Evolutionary conservation across 2,113 vertebrate genomes (phyloP).

Genomic region (Chlorodrepanis virens): DNA sequence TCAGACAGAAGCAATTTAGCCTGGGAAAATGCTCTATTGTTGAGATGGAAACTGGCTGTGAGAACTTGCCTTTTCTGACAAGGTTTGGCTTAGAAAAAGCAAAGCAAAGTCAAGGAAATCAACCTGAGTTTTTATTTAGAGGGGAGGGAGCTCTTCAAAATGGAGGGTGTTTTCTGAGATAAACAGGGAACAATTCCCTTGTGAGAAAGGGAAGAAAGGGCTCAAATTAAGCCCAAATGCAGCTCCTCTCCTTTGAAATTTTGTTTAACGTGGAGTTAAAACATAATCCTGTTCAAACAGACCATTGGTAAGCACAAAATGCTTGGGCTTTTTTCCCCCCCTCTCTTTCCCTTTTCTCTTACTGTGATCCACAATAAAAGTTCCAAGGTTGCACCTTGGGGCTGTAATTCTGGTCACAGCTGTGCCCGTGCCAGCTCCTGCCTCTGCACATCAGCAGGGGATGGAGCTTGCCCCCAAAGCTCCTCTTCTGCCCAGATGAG

Average conservation of each 20-base stretch:
- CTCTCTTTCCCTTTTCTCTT: neutral
- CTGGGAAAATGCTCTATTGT: conserved; percentile 16
- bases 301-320: neutral
- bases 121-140: conserved; percentile 19
- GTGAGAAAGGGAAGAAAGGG: neutral
- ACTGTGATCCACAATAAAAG: neutral
- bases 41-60: conserved; percentile 22
- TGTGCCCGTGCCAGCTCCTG: neutral
- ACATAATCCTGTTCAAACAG: conserved; percentile 59
- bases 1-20: conserved; percentile 38
- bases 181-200: neutral
- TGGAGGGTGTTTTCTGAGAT: conserved; percentile 10
- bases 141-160: neutral
- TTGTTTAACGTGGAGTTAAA: conserved; percentile 49
- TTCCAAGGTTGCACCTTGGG: conserved; percentile 14
- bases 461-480: neutral
- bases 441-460: neutral
- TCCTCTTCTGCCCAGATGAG: neutral
- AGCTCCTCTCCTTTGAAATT: neutral
- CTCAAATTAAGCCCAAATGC: neutral
- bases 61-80: conserved; percentile 17
- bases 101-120: conserved; percentile 2
- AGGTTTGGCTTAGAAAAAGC: neutral
- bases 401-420: neutral
- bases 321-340: rapidly evolving